phyloP scores from a whole-genome alignment of 2,797 vertebrate genomes.

The Spizella passerina region DNA sequence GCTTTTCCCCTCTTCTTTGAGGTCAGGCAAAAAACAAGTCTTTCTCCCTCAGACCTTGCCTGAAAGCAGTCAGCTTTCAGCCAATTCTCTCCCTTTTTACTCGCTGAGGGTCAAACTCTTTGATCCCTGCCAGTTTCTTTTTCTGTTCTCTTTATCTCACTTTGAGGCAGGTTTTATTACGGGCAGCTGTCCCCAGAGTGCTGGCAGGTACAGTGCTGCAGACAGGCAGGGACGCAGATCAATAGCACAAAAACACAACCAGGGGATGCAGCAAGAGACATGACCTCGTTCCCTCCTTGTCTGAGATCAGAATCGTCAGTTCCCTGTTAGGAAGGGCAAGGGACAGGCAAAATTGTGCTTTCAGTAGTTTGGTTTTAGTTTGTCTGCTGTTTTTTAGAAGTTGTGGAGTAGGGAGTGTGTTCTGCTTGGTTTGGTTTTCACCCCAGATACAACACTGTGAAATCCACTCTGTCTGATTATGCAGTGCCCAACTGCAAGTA shows the following conservation, averaged over 20 bases:
- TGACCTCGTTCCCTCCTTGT: constrained; percentile 18
- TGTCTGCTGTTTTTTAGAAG: neutral
- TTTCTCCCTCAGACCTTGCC: neutral
- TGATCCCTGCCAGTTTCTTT: constrained; percentile 27
- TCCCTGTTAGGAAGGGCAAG: neutral
- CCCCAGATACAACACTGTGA: neutral
- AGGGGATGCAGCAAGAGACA: neutral
- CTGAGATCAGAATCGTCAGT: neutral
- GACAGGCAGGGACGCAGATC: constrained; percentile 2
- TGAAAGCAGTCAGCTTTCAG: neutral
- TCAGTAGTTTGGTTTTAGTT: neutral
- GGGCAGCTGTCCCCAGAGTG: neutral
- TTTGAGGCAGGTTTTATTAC: constrained; percentile 48
- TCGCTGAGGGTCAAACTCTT: constrained; percentile 29
- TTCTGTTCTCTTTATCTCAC: constrained; percentile 2
- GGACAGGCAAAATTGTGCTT: neutral
- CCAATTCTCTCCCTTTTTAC: neutral
- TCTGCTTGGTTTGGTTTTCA: neutral
- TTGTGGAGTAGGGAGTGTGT: fast-evolving
- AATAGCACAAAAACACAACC: neutral
- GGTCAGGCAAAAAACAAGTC: neutral
- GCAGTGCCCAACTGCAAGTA: neutral
- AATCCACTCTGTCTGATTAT: neutral
- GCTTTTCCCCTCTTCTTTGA: neutral
- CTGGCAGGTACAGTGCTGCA: constrained; percentile 1